Conservation (phyloP, 2,797 vertebrate species). For the Chloroceryle amazona region DNA sequence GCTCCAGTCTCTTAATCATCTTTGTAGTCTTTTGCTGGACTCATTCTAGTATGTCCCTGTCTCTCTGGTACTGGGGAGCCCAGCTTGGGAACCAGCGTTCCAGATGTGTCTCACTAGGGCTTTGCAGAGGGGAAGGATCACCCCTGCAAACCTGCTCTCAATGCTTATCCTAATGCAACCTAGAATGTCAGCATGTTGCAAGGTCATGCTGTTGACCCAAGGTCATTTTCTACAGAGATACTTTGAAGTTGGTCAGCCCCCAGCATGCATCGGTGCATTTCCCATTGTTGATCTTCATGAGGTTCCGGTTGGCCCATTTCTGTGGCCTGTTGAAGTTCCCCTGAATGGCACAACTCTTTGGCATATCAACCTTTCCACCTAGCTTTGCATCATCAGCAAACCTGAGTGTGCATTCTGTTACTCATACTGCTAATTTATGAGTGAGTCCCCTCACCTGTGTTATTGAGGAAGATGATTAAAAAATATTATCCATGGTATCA, state of each 20-base stretch:
- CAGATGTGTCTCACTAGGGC: neutral
- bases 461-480: neutral
- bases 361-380: neutral
- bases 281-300: neutral
- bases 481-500: neutral
- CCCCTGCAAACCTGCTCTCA: neutral
- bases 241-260: neutral
- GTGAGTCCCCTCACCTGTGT: neutral
- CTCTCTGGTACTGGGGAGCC: neutral
- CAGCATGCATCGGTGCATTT: neutral
- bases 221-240: neutral
- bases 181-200: neutral
- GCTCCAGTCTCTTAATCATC: neutral
- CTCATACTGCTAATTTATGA: too few species aligned
- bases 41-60: neutral
- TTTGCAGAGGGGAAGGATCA: neutral
- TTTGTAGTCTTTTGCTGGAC: neutral
- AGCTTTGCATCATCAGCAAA: neutral
- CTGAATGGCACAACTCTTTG: neutral
- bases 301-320: neutral
- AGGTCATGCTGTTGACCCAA: fast-evolving
- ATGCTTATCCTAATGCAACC: neutral
- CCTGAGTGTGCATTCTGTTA: neutral
- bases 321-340: neutral
- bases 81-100: neutral